A percentile compares a stretch with the other conserved stretches of the same genome.
Conservation (phyloP, 1,140 invertebrate species). For the Brachionus rubens region DNA sequence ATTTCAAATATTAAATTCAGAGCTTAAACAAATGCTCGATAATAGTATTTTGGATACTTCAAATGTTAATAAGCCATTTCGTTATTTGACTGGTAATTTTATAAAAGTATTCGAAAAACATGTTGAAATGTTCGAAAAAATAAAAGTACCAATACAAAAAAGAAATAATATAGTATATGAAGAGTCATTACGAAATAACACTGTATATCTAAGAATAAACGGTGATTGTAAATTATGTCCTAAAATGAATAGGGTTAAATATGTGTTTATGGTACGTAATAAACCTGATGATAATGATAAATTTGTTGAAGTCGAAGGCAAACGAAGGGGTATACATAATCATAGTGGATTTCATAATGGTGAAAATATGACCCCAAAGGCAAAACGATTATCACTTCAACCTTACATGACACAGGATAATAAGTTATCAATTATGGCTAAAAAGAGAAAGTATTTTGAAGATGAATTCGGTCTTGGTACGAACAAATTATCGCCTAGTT, state of each 20-base stretch:
- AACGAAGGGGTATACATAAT: constrained; percentile 9
- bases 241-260: constrained; percentile 29
- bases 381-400: neutral
- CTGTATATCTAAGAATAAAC: constrained; percentile 12
- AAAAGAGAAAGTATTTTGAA: constrained; percentile 26
- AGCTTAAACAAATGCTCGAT: constrained; percentile 26
- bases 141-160: constrained; percentile 28
- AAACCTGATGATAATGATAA: constrained; percentile 13
- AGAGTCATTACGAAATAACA: constrained; percentile 19
- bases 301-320: constrained; percentile 33
- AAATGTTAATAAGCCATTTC: constrained; percentile 23
- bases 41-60: constrained; percentile 29
- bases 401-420: neutral
- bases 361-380: constrained; percentile 21
- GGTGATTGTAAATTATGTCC: constrained; percentile 28
- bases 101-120: constrained; percentile 27
- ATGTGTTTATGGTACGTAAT: constrained; percentile 24
- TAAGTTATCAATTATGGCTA: constrained; percentile 15
- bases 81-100: constrained; percentile 32
- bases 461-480: neutral
- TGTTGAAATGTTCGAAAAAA: constrained; percentile 19
- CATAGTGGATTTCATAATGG: constrained; percentile 22
- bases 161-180: constrained; percentile 37
- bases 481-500: neutral
- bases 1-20: constrained; percentile 43